phyloP scores from a whole-genome alignment of 1,140 invertebrate genomes.

The Copidosoma floridanum region DNA sequence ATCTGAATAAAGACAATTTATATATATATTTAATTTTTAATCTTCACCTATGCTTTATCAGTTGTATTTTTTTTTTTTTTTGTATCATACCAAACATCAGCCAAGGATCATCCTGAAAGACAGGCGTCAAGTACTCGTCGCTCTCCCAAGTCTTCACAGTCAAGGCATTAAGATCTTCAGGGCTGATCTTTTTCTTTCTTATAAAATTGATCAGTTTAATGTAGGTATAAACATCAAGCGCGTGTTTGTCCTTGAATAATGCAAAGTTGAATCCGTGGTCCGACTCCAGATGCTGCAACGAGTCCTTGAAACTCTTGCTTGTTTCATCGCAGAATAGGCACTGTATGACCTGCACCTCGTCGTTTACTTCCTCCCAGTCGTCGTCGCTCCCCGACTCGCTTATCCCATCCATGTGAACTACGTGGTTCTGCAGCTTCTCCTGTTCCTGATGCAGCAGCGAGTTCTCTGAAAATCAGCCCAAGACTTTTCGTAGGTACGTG shows the following conservation, averaged over 20 bases:
- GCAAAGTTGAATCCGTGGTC: slow-evolving; percentile 71
- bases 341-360: slow-evolving; percentile 41
- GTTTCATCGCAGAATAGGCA: slow-evolving; percentile 62
- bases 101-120: slow-evolving; percentile 75
- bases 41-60: background rate
- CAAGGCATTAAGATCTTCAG: slow-evolving; percentile 59
- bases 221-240: slow-evolving; percentile 81
- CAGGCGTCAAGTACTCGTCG: slow-evolving; percentile 79
- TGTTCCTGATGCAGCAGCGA: too few relatives aligned
- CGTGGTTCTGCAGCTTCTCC: slow-evolving; percentile 10
- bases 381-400: slow-evolving; percentile 55
- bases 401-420: slow-evolving; percentile 31
- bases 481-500: too few relatives aligned
- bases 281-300: slow-evolving; percentile 56
- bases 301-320: slow-evolving; percentile 45
- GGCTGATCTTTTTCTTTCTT: slow-evolving; percentile 62
- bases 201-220: slow-evolving; percentile 90
- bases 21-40: background rate
- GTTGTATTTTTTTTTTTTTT: slow-evolving; percentile 2
- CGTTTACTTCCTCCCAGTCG: slow-evolving; percentile 56
- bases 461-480: too few relatives aligned
- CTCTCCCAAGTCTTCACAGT: slow-evolving; percentile 65
- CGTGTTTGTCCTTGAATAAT: slow-evolving; percentile 66
- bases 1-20: slow-evolving; percentile 39
- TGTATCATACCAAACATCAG: slow-evolving; percentile 73